Base-by-base conservation (phyloP, 2,797 vertebrate species). In the Neopelma chrysocephalum region DNA sequence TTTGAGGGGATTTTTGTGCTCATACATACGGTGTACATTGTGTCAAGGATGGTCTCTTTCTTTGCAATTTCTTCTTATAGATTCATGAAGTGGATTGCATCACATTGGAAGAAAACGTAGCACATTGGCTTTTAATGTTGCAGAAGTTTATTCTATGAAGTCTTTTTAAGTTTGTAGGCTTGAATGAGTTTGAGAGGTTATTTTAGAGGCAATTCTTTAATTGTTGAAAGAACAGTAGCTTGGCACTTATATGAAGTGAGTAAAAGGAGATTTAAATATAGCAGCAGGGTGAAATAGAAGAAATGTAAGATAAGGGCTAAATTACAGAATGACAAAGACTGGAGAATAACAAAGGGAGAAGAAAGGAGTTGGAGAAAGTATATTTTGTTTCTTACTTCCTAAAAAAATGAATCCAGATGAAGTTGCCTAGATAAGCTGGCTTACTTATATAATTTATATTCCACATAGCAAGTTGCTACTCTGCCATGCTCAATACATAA, bases 21-120 rank as follows among this genome's bases (percentile, higher is more conserved):
- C 9, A 3, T 73, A 27, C 0, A 0, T 54, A 25, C 0, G 4
- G 15, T 12, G 12, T 32, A 17, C 29, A 0, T 18, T 68, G 20
- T 68, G 32, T 71, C 18, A 36, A 53, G 34, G 38, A n/a, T 53
- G 53, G 40, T 48, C 15, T 82, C 26, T 57, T 53, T 61, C 60
- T 75, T 72, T 91, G 20, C 26, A 53, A 1, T 32, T 48, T 17
- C 69, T 45, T 84, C 57, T 79, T 69, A 34, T 12, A 73, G 64
- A 43, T 42, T 77, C 9, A 10, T 25, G 5, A 70, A 82, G 60
- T 86, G 8, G 38, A 38, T 12, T 61, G 72, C 51, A 66, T 91
- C 5, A 15, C 17, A 4, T 25, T 61, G 65, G 23, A 50, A 87
- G 53, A 94, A 58, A 53, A 26, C 5, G 5, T 56, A 50, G 27